Percentiles rank a stretch among this genome's conserved stretches.
phyloP scores from a whole-genome alignment of 2,797 vertebrate species.

The Eleutherodactylus coqui region DNA sequence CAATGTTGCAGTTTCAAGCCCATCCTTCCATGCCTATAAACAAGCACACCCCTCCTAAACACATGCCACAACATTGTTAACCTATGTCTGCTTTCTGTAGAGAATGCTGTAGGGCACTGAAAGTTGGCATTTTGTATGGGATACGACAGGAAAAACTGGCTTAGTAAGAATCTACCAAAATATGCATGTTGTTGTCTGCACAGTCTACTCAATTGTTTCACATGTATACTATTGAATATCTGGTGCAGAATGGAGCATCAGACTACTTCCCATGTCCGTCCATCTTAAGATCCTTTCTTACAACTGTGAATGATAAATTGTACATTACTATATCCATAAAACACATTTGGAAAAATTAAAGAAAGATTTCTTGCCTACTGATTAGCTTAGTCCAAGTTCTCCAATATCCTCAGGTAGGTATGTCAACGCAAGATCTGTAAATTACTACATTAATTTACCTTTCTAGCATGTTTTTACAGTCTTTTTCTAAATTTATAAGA shows the following conservation, averaged over 20 bases:
- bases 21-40: background rate
- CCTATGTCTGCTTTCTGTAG: constrained; percentile 20
- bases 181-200: constrained; percentile 19
- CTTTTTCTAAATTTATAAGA: too few species aligned
- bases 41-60: constrained; percentile 43
- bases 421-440: too few species aligned
- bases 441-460: too few species aligned
- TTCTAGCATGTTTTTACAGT: too few species aligned
- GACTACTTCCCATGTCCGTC: background rate
- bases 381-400: too few species aligned
- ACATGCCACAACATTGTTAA: constrained; percentile 55
- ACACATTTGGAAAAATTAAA: too few species aligned
- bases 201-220: background rate
- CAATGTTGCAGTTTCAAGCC: background rate
- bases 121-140: constrained; percentile 53
- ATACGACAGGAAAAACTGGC: constrained; percentile 56
- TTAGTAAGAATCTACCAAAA: background rate
- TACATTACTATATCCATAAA: background rate
- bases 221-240: background rate
- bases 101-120: constrained; percentile 47
- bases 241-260: background rate
- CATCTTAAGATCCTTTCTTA: background rate
- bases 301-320: background rate
- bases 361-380: too few species aligned
- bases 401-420: too few species aligned